Evolutionary conservation across 2,113 vertebrate species (phyloP).

Genomic region (Phylloscopus trochilus): DNA sequence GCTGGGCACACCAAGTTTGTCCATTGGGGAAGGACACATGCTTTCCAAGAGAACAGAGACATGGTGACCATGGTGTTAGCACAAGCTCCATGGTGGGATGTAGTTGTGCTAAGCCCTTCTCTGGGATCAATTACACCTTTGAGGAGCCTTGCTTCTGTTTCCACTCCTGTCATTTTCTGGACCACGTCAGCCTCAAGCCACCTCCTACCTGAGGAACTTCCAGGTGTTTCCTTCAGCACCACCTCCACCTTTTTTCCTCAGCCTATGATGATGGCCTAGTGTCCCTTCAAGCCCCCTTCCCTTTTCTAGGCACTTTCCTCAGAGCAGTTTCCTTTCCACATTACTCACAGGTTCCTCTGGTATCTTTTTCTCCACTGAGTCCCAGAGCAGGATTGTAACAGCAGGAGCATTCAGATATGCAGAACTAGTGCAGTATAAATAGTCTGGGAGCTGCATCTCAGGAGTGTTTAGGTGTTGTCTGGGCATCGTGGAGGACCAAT

Average conservation of each 20-base stretch:
- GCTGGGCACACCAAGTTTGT: background rate
- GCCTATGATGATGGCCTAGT: background rate
- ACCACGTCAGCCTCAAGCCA: fast-evolving
- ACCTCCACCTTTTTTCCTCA: background rate
- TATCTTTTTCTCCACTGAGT: background rate
- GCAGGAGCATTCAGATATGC: background rate
- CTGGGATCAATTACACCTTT: background rate
- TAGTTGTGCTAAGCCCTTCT: background rate
- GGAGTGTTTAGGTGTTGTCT: background rate
- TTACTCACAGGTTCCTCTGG: background rate
- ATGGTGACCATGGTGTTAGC: background rate
- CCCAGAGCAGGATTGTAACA: background rate
- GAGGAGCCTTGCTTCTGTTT: background rate
- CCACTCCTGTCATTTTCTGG: background rate
- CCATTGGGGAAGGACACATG: fast-evolving
- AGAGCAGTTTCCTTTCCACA: background rate
- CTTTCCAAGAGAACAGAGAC: background rate
- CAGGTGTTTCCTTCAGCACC: background rate
- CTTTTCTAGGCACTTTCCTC: background rate
- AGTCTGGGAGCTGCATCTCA: background rate
- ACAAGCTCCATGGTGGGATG: background rate
- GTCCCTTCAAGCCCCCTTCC: fast-evolving
- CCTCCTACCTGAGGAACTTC: background rate
- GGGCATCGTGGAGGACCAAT: background rate
- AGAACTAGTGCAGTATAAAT: background rate